Conservation (phyloP, 2,113 vertebrate species). For the Noturus placidus region DNA sequence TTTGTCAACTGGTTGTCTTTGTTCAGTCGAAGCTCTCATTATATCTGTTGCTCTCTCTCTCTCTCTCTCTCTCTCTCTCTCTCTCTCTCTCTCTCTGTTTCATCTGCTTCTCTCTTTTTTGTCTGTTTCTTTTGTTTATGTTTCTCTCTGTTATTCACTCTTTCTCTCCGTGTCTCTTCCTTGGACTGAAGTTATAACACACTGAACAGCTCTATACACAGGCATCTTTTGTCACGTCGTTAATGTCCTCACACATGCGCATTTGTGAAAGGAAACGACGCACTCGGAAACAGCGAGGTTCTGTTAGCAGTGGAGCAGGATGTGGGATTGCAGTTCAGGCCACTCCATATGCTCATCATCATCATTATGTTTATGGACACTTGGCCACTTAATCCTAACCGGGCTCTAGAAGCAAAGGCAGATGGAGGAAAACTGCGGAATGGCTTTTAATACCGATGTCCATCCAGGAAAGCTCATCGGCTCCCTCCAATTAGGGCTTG, state of each 20-base stretch:
- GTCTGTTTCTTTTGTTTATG: conserved; percentile 8
- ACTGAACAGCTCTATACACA: too few species aligned
- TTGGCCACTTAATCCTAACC: conserved; percentile 48
- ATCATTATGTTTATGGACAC: conserved; percentile 54
- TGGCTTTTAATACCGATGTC: conserved; percentile 39
- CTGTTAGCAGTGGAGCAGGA: conserved; percentile 27
- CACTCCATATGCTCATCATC: conserved; percentile 53
- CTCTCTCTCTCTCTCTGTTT: conserved; percentile 4
- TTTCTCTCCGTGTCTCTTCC: not conserved
- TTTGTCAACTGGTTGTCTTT: conserved; percentile 59
- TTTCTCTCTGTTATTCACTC: not conserved
- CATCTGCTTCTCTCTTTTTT: not conserved
- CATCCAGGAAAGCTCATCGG: conserved; percentile 45
- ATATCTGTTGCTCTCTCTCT: conserved; percentile 14
- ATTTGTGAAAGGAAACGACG: not conserved
- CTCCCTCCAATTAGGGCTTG: conserved; percentile 3
- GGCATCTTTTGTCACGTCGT: not conserved
- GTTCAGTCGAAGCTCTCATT: conserved; percentile 35
- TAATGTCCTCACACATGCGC: not conserved
- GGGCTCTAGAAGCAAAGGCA: conserved; percentile 47
- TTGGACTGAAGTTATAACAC: not conserved
- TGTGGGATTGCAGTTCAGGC: conserved; percentile 40
- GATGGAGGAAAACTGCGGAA: conserved; percentile 45
- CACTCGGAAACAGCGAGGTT: conserved; percentile 26
- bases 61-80: not conserved